Evolutionary conservation across 2,797 vertebrate species (phyloP), one percentile per base, ranked within the genome.

Genomic region (Eospalax fontanierii): DNA sequence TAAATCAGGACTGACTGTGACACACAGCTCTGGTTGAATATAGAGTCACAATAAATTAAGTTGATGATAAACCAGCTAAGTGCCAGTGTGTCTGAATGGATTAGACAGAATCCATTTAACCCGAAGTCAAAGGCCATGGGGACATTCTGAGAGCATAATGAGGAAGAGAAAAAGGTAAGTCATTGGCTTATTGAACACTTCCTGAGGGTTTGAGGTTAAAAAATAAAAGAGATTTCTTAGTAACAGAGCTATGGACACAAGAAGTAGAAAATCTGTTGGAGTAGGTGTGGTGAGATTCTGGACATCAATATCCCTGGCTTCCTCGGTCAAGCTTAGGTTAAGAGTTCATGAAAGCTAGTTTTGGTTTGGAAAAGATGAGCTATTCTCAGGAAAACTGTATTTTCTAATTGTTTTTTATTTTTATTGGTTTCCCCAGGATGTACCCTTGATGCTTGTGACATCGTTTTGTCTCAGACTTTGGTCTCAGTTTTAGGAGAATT

Each of bases 211-310:
- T 84, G 63, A 78, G 22, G 15, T 6, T n/a, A 35, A 73, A 43
- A 12, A 33, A 40, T 6, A 59, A 84, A 1, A 46, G 46, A 46
- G 11, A 46, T 46, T 54, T 7, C 30, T 6, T 6, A 16, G 68
- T 2, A 43, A 18, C 4, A 61, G 12, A 57, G 28, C 15, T 6
- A 15, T 4, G 66, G 35, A 65, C 3, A 0, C 15, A 12, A 33
- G 59, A 33, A 61, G 19, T 4, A 19, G 7, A 38, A 43, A 12
- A 5, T 73, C 35, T 46, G 0, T 5, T 30, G 3, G 33, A 43
- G 8, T 2, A 12, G 1, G 5, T 1, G 1, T 28, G 3, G 4
- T 4, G 0, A n/a, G 68, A 3, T 26, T 26, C 26, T 0, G 0
- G 61, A 66, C 0, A 9, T 21, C 35, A 43, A 0, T 18, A 40